Base-by-base conservation (phyloP, 2,797 vertebrate species). In the Pitangus sulphuratus region DNA sequence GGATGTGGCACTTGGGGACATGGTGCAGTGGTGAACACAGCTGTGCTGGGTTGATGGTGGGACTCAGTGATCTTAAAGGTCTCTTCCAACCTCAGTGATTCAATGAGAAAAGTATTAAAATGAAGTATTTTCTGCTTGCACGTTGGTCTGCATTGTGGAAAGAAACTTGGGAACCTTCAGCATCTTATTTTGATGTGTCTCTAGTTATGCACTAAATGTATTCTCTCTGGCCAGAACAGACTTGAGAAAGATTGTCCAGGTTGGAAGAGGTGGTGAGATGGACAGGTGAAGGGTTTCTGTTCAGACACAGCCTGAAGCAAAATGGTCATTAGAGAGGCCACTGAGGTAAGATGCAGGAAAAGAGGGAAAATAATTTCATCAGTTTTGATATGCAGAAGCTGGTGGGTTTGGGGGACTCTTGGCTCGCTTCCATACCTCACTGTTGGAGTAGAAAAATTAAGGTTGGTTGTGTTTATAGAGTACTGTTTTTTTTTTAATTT, bases 21-120 rank as follows among this genome's bases (percentile, higher is more conserved):
- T 1, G 5, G 15, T 35, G 47, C 48, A 1, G 0, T 37, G 48
- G 5, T 42, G 48, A 62, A 15, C 39, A 9, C 0, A 1, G 8
- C 37, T n/a, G 45, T 47, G 30, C 30, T 56, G 65, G 17, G 26
- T 15, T 42, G 9, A 53, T 18, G 20, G 25, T 19, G 53, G n/a
- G 9, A 54, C n/a, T 25, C n/a, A 12, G 8, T 26, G 25, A 24
- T 28, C 37, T 22, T 9, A 5, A 8, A 39, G 16, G 6, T 64
- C 28, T 40, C 35, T 53, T 53, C 33, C 30, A 40, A 6, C 25
- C 21, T 47, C 33, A 10, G 1, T 31, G 33, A 19, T 60, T 84
- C 57, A 20, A 14, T 47, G 8, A n/a, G 53, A 57, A 40, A 56
- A 6, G 2, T 61, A 35, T 37, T 64, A 48, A 56, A 78, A 48